Percentiles rank a stretch among this genome's conserved stretches.
These are phyloP conservation scores for Cheirogaleus major DNA, from an alignment of 2,797 vertebrate species.

Conservation along the genomic window DNA sequence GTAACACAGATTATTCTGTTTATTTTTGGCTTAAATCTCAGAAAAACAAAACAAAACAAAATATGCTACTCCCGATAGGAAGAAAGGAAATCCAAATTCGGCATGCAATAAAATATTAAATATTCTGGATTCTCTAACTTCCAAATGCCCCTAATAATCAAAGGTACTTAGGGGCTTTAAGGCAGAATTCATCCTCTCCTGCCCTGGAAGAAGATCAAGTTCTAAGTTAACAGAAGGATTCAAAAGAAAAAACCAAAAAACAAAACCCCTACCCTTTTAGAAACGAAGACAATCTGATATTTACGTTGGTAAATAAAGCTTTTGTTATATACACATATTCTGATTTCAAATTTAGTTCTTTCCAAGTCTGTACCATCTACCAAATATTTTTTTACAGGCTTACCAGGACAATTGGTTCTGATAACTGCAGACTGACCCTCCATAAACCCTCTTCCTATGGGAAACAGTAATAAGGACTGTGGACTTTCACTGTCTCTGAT, in stretches of 20 bases:
- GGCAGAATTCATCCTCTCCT: neutral
- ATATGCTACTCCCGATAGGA: neutral
- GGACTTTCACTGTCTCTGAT: neutral
- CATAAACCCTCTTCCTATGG: neutral
- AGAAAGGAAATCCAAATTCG: neutral
- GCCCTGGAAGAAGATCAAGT: neutral
- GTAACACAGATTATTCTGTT: neutral
- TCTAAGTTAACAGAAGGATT: neutral
- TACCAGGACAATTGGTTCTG: neutral
- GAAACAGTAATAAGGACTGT: neutral
- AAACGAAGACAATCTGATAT: slow-evolving; percentile 3
- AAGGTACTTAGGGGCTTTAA: neutral
- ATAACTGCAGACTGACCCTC: neutral
- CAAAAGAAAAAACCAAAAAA: neutral
- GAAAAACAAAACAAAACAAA: neutral
- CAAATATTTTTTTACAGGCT: neutral
- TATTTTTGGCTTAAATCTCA: neutral
- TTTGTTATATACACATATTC: neutral
- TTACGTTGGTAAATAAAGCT: neutral
- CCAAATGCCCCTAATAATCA: neutral
- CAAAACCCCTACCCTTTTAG: neutral
- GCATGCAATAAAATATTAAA: neutral
- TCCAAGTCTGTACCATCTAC: neutral
- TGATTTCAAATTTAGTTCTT: slow-evolving; percentile 18
- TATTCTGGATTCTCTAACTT: neutral